phyloP scores from a whole-genome alignment of 2,113 vertebrate species.

The Corythornis madagascariensis region DNA sequence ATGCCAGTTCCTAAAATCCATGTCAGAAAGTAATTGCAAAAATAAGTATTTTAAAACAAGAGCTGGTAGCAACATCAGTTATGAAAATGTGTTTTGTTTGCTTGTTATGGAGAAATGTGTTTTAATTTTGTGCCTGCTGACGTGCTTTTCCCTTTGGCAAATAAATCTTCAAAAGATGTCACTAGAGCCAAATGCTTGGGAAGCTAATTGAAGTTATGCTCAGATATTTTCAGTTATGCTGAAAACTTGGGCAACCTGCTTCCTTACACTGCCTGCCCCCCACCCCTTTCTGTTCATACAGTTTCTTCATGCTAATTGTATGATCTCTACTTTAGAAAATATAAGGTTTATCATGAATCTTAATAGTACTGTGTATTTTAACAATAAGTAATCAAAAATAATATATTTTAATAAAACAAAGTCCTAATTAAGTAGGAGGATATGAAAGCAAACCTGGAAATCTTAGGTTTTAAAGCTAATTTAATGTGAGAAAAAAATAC shows the following conservation, averaged over 20 bases:
- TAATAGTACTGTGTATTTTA: too few relatives aligned
- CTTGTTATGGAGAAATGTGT: rapidly evolving
- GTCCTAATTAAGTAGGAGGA: background rate
- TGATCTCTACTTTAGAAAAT: background rate
- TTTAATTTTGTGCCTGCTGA: background rate
- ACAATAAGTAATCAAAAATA: background rate
- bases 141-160: background rate
- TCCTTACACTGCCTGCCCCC: background rate
- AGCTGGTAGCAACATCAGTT: background rate
- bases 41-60: background rate
- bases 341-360: background rate
- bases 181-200: background rate
- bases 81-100: background rate
- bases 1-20: background rate
- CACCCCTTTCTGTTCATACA: rapidly evolving
- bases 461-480: background rate
- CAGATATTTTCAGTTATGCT: background rate
- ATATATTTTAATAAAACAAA: background rate
- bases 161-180: background rate
- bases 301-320: background rate
- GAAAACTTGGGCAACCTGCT: background rate
- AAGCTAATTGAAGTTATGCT: background rate
- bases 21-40: background rate
- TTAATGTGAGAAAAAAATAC: background rate
- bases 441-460: background rate